Conservation (phyloP, 1,140 invertebrate species). For the Portunus trituberculatus region DNA sequence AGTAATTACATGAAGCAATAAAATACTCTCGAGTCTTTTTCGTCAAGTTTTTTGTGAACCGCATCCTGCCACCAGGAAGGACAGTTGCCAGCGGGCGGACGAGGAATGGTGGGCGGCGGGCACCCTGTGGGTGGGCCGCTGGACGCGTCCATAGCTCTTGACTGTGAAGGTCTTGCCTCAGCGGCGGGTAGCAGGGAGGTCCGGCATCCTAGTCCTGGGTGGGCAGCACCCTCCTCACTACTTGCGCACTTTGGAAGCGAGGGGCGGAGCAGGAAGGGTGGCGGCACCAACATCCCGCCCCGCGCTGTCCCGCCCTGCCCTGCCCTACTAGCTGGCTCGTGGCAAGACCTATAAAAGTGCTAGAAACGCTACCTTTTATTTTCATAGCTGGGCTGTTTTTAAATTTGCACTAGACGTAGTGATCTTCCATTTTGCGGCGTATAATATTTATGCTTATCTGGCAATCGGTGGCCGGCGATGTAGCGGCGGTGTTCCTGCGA, state of each 20-base stretch:
- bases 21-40: too few species aligned
- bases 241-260: background rate
- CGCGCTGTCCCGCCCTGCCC: background rate
- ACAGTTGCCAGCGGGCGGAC: background rate
- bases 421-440: background rate
- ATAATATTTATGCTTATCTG: too few species aligned
- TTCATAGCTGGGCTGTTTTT: background rate
- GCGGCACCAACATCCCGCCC: background rate
- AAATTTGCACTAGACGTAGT: background rate
- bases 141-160: conserved; percentile 37
- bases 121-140: background rate
- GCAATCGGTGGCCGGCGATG: too few species aligned
- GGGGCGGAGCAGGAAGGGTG: background rate
- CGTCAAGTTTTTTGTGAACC: background rate
- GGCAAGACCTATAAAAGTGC: background rate
- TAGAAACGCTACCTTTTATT: background rate
- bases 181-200: background rate
- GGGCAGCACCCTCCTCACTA: background rate
- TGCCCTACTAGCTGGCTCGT: background rate
- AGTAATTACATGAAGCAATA: too few species aligned
- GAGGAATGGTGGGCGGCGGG: background rate
- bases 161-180: conserved; percentile 36
- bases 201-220: background rate
- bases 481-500: background rate
- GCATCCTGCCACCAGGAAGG: background rate